A percentile compares a stretch with the other conserved stretches of the same genome.
These are phyloP conservation scores for Pocillopora damicornis DNA, from an alignment of 64 coral and sea anemone genomes.

Conservation along the genomic window DNA sequence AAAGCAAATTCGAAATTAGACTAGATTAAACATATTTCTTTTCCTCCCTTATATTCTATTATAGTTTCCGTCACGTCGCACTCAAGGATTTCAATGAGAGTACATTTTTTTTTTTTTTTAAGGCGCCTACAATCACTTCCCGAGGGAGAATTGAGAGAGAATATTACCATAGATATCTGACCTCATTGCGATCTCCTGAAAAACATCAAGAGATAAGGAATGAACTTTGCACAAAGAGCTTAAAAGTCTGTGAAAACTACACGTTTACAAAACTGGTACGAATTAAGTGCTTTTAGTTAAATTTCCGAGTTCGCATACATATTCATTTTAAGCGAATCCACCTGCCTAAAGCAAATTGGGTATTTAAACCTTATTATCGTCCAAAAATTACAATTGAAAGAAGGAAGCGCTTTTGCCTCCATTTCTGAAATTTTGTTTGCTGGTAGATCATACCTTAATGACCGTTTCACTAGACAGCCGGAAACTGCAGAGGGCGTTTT, in stretches of 20 bases:
- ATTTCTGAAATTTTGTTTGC: constrained; percentile 81
- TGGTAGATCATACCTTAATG: constrained; percentile 72
- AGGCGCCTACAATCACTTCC: constrained; percentile 22
- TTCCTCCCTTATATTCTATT: neutral
- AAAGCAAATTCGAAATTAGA: constrained; percentile 57
- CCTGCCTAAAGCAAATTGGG: constrained; percentile 89
- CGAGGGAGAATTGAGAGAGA: neutral
- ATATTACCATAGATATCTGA: constrained; percentile 12
- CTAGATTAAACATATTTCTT: constrained; percentile 53
- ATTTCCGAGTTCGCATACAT: constrained; percentile 73
- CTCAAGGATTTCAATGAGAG: constrained; percentile 36
- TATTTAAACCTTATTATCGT: constrained; percentile 99
- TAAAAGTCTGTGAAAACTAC: constrained; percentile 45
- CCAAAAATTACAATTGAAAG: constrained; percentile 94
- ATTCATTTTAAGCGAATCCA: constrained; percentile 71
- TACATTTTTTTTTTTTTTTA: constrained; percentile 22
- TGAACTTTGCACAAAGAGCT: constrained; percentile 62
- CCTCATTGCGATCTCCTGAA: constrained; percentile 33
- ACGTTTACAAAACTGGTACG: constrained; percentile 63
- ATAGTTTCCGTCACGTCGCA: constrained; percentile 27
- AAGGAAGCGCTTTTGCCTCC: constrained; percentile 84
- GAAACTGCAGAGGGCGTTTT: constrained; percentile 58
- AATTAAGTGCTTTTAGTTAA: constrained; percentile 86
- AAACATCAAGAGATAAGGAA: constrained; percentile 49
- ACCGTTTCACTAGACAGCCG: constrained; percentile 42